Evolutionary conservation across 2,797 vertebrate genomes (phyloP).

Genomic region (Scolopax bukidnonensis): DNA sequence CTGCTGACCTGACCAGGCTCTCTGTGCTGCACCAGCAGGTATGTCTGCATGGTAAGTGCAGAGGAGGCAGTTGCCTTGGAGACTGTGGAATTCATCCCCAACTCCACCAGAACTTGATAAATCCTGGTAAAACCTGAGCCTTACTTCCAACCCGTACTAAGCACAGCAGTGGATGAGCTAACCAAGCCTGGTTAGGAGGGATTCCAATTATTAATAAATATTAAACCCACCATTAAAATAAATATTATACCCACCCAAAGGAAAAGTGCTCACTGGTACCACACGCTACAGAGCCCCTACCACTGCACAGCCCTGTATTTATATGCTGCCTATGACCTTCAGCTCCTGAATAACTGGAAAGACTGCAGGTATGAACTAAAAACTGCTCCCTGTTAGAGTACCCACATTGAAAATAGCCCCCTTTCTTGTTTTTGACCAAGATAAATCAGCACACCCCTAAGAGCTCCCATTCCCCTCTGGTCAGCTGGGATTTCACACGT

Average conservation of each 20-base stretch:
- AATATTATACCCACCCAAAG: neutral
- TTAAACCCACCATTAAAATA: no score
- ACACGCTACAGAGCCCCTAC: neutral
- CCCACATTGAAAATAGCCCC: neutral
- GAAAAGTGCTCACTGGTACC: neutral
- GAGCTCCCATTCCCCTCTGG: neutral
- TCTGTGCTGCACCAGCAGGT: neutral
- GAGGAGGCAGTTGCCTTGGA: no score
- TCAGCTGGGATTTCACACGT: neutral
- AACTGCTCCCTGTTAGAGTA: neutral
- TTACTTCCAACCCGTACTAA: rapidly evolving
- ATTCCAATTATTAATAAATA: no score
- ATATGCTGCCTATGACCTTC: neutral
- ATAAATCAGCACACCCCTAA: neutral
- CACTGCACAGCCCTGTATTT: neutral
- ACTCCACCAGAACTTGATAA: neutral
- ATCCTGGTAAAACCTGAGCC: neutral
- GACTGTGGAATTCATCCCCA: neutral
- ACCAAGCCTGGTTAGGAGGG: no score
- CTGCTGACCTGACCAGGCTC: neutral
- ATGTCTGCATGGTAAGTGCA: neutral
- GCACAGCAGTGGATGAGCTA: neutral
- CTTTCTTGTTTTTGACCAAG: neutral
- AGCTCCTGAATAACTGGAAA: neutral
- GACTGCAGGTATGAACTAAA: neutral